Conservation (phyloP, 2,888 invertebrate genomes). For the Lepidocyrtoides sp. region DNA sequence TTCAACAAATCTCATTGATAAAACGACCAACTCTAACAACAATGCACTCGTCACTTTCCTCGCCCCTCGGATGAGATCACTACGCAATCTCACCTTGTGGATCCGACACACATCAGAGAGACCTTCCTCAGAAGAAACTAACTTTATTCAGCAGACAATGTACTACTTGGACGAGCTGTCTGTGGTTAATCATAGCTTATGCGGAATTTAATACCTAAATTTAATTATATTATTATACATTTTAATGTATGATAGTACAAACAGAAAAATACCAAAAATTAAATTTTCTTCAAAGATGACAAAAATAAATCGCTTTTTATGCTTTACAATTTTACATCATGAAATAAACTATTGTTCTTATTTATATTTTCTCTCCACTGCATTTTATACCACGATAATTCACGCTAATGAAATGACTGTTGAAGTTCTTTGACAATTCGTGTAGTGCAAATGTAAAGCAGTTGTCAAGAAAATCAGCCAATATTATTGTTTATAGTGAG, state of each 20-base stretch:
- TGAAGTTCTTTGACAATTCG: neutral
- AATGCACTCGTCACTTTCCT: neutral
- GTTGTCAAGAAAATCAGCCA: neutral
- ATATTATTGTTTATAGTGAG: too few relatives aligned
- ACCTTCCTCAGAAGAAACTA: constrained; percentile 21
- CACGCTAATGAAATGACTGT: neutral
- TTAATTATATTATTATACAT: too few relatives aligned
- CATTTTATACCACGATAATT: neutral
- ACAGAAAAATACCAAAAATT: too few relatives aligned
- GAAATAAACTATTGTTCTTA: neutral
- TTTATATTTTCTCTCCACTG: too few relatives aligned
- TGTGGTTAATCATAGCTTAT: constrained; percentile 70
- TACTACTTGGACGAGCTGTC: constrained; percentile 41
- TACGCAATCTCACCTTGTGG: constrained; percentile 63
- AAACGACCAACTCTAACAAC: neutral
- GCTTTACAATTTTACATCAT: neutral
- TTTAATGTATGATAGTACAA: too few relatives aligned
- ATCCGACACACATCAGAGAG: constrained; percentile 59
- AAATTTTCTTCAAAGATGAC: too few relatives aligned
- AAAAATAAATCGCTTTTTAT: too few relatives aligned
- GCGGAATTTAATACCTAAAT: constrained; percentile 74
- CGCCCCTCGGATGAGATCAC: constrained; percentile 5
- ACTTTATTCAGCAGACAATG: constrained; percentile 13
- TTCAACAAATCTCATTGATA: neutral
- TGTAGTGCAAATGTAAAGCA: too few relatives aligned